phyloP scores from a whole-genome alignment of 2,888 invertebrate species.

The Parasteatoda lunata region DNA sequence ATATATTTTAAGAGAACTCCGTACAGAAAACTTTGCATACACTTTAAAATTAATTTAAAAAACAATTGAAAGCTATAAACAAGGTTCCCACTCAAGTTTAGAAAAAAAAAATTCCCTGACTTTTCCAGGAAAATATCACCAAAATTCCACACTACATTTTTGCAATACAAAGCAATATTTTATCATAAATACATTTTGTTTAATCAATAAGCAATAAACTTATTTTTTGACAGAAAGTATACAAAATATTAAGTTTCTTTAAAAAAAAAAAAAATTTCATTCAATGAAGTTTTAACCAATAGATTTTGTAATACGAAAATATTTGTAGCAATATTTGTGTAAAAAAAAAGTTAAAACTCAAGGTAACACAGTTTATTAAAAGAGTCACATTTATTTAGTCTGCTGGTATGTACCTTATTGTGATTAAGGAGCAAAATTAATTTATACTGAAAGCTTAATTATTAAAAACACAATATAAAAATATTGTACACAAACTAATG shows the following conservation, averaged over 20 bases:
- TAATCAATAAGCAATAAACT: background rate
- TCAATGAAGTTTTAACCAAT: too few relatives aligned
- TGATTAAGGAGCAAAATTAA: too few relatives aligned
- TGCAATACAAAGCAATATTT: background rate
- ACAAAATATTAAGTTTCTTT: background rate
- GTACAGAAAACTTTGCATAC: background rate
- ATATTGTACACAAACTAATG: too few relatives aligned
- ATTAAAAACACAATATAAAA: too few relatives aligned
- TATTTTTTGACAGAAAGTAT: background rate
- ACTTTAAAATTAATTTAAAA: background rate
- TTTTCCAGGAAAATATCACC: background rate
- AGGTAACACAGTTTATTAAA: too few relatives aligned
- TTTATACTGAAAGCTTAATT: too few relatives aligned
- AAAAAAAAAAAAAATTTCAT: too few relatives aligned
- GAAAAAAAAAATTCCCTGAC: background rate
- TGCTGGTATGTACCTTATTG: too few relatives aligned
- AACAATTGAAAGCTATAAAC: background rate
- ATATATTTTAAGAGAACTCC: background rate
- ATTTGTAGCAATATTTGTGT: too few relatives aligned
- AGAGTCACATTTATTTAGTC: too few relatives aligned
- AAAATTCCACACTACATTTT: background rate
- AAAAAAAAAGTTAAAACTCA: too few relatives aligned
- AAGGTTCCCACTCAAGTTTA: background rate
- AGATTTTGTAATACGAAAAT: too few relatives aligned
- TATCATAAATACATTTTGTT: background rate